Percentiles rank a stretch among this genome's conserved stretches.
Evolutionary conservation across 2,888 invertebrate species (phyloP).

Genomic region (Gortyna flavago): DNA sequence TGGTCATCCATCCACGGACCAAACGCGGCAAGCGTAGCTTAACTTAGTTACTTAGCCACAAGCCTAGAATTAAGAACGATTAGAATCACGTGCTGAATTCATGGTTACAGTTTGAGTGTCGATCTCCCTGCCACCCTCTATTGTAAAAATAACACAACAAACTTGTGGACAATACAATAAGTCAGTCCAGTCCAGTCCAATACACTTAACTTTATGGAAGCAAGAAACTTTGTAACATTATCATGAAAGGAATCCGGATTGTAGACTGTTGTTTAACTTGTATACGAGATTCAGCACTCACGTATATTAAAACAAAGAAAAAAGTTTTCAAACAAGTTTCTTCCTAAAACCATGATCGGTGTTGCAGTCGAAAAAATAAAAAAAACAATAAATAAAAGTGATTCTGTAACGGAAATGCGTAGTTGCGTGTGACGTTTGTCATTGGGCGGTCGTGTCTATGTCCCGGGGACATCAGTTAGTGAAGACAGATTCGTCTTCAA

Average conservation of each 20-base stretch:
- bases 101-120: not conserved
- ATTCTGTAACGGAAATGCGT: slow-evolving; percentile 75
- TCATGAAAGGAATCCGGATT: slow-evolving; percentile 49
- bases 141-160: slow-evolving; percentile 42
- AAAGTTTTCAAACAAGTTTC: slow-evolving; percentile 48
- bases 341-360: slow-evolving; percentile 61
- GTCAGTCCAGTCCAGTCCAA: slow-evolving; percentile 44
- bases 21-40: too few species aligned
- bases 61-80: too few species aligned
- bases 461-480: slow-evolving; percentile 53
- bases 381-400: slow-evolving; percentile 78
- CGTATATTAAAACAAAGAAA: slow-evolving; percentile 54
- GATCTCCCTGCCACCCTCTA: not conserved
- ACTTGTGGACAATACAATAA: slow-evolving; percentile 41
- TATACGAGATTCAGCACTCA: slow-evolving; percentile 56
- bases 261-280: slow-evolving; percentile 46
- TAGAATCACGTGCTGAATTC: not conserved
- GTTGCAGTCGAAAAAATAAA: slow-evolving; percentile 69
- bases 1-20: too few species aligned
- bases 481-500: slow-evolving; percentile 63
- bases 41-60: too few species aligned
- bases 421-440: slow-evolving; percentile 75
- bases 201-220: slow-evolving; percentile 58
- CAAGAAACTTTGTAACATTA: slow-evolving; percentile 51
- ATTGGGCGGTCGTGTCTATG: slow-evolving; percentile 60